These are phyloP conservation scores for Polyommatus iphigenia DNA, from an alignment of 2,888 invertebrate species.

Conservation along the genomic window DNA sequence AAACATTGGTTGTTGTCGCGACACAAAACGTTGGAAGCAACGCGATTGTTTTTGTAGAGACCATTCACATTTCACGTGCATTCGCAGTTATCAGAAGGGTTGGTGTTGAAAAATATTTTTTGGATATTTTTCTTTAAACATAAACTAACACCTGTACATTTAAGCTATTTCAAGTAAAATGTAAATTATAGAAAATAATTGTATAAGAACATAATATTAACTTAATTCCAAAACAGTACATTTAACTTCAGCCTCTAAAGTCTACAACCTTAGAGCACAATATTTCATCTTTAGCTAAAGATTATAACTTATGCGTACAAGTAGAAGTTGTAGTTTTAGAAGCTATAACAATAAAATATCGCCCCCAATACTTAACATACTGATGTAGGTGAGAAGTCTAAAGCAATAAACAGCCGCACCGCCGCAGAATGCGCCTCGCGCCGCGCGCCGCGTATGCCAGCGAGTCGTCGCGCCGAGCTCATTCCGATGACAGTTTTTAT, in stretches of 20 bases:
- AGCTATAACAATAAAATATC: not conserved
- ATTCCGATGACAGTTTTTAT: conserved; percentile 28
- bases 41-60: not conserved
- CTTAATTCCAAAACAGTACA: not conserved
- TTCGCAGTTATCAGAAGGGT: not conserved
- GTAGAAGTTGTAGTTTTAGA: not conserved
- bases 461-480: conserved; percentile 19
- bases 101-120: not conserved
- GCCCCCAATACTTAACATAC: not conserved
- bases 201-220: no score
- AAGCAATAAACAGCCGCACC: conserved; percentile 7
- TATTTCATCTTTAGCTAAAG: no score
- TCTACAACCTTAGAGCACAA: not conserved
- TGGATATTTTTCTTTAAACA: no score
- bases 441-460: not conserved
- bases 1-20: not conserved
- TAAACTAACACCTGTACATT: no score
- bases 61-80: not conserved
- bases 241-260: not conserved
- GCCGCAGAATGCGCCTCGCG: conserved; percentile 16
- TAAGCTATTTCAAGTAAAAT: no score
- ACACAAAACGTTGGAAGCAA: not conserved
- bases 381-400: conserved; percentile 6
- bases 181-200: no score
- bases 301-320: not conserved